A percentile compares a stretch with the other conserved stretches of the same genome.
These are phyloP conservation scores for Crossocerus cetratus DNA, from an alignment of 2,888 invertebrate species.

Conservation along the genomic window DNA sequence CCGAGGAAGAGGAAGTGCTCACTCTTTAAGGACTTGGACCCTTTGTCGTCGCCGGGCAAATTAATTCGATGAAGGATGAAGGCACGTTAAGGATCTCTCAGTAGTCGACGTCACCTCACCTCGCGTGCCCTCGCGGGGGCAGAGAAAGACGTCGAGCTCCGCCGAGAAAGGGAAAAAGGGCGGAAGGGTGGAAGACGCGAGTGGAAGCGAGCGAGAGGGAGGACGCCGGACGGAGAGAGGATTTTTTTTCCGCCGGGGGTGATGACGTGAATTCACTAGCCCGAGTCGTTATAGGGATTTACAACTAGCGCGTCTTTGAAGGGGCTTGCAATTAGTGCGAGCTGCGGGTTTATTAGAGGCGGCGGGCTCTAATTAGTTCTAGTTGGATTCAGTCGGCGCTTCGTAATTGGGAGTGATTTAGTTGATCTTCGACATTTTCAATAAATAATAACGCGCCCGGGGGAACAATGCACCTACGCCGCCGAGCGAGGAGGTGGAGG, in stretches of 20 bases:
- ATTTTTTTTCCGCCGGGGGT: conserved; percentile 22
- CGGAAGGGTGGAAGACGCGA: conserved; percentile 19
- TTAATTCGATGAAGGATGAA: conserved; percentile 62
- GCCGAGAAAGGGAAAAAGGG: conserved; percentile 7
- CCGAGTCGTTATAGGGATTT: conserved; percentile 48
- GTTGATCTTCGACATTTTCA: conserved; percentile 7
- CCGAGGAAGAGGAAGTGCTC: conserved; percentile 37
- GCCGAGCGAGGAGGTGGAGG: not conserved
- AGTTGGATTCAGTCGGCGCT: conserved; percentile 2
- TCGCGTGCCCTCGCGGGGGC: too few species aligned
- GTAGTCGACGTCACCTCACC: too few species aligned
- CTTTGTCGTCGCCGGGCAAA: conserved; percentile 58
- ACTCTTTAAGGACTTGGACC: conserved; percentile 52
- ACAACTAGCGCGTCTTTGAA: conserved; percentile 48
- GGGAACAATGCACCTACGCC: not conserved
- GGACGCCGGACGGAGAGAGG: not conserved
- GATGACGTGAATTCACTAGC: conserved; percentile 44
- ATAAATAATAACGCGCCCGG: not conserved
- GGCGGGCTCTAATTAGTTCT: conserved; percentile 36
- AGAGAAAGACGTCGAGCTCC: conserved; percentile 16
- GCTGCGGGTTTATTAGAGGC: conserved; percentile 38
- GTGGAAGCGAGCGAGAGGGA: conserved; percentile 2
- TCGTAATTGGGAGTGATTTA: conserved; percentile 6
- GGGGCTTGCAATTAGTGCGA: conserved; percentile 41
- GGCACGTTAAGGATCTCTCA: conserved; percentile 50